Percentiles rank a stretch among this genome's conserved stretches.
Conservation (phyloP, 2,113 vertebrate genomes). For the Gymnorhina tibicen region DNA sequence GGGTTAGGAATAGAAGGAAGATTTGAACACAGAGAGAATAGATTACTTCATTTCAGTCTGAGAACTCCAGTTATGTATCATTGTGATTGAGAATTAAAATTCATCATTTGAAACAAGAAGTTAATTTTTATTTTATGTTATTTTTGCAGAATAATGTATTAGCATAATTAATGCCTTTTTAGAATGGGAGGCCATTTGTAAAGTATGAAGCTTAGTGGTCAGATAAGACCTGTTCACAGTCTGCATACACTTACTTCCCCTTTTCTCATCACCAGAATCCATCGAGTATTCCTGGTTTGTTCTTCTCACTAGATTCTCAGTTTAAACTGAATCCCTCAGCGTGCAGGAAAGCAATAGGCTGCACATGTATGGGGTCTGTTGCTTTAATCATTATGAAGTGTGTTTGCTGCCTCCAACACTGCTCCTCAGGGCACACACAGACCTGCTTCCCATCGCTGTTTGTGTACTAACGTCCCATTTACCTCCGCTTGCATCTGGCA, state of each 20-base stretch:
- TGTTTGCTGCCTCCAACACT: not conserved
- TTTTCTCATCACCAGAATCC: not conserved
- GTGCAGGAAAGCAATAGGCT: not conserved
- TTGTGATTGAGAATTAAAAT: constrained; percentile 51
- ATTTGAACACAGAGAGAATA: constrained; percentile 14
- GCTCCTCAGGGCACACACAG: not conserved
- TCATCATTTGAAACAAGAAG: constrained; percentile 43
- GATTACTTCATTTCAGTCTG: constrained; percentile 27
- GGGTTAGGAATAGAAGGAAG: not conserved
- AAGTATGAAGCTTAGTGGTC: constrained; percentile 35
- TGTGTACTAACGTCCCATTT: not conserved
- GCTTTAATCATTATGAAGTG: not conserved
- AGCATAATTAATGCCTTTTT: constrained; percentile 48
- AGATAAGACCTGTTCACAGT: constrained; percentile 28
- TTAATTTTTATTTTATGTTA: not conserved
- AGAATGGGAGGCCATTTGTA: constrained; percentile 49
- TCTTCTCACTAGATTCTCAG: not conserved
- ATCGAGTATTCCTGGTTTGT: not conserved
- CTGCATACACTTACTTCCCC: not conserved
- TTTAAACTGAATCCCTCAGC: not conserved
- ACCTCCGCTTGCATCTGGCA: not conserved
- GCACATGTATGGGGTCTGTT: not conserved
- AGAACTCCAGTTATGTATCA: constrained; percentile 39
- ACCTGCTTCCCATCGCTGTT: not conserved
- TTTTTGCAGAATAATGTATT: constrained; percentile 20